Conservation (phyloP, 2,888 invertebrate genomes). For the Mimas tiliae region DNA sequence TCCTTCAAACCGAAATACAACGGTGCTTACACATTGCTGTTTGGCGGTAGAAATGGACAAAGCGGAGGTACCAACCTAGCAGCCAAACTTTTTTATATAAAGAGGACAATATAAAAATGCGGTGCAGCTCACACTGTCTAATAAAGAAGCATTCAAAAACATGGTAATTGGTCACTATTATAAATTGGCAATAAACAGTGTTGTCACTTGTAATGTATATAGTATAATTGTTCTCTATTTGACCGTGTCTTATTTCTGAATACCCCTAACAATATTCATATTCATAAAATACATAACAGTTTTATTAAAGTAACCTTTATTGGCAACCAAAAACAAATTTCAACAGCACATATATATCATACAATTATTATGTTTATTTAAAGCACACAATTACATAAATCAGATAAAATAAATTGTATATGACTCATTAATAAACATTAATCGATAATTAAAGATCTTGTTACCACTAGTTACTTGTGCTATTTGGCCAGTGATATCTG, state of each 20-base stretch:
- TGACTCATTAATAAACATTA: conserved; percentile 34
- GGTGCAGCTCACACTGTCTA: no score
- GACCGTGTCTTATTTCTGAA: no score
- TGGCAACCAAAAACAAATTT: neutral
- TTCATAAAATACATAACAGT: neutral
- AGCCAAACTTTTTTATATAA: no score
- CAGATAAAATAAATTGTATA: neutral
- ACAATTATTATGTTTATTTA: neutral
- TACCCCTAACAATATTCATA: no score
- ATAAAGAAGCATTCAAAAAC: no score
- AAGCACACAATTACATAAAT: neutral
- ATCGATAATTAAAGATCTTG: conserved; percentile 50
- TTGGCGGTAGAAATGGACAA: no score
- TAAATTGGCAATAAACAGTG: no score
- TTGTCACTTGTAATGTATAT: neutral
- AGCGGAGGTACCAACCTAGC: no score
- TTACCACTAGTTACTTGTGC: conserved; percentile 49
- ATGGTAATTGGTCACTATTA: no score
- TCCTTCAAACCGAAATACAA: no score
- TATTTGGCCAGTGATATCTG: conserved; percentile 49
- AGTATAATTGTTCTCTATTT: neutral
- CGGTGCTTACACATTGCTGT: no score
- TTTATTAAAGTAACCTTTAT: neutral
- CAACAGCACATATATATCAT: neutral
- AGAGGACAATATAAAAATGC: no score